Conservation (phyloP, 2,888 invertebrate genomes). For the Tribolium freemani region DNA sequence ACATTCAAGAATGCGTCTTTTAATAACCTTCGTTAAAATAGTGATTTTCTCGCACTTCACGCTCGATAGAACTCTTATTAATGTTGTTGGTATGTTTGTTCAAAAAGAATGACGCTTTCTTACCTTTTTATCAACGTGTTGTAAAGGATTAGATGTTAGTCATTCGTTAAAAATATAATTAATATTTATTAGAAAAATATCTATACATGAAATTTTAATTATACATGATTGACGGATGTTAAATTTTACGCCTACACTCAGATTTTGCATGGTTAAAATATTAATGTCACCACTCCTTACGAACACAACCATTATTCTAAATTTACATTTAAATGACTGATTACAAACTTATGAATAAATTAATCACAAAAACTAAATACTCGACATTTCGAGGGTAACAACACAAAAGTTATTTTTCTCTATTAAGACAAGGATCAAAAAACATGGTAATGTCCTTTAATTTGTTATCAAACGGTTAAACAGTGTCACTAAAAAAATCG, state of each 20-base stretch:
- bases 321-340: neutral
- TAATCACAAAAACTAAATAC: neutral
- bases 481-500: too few species aligned
- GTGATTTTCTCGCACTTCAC: neutral
- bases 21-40: neutral
- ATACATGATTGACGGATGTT: neutral
- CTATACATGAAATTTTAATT: neutral
- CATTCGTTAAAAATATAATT: neutral
- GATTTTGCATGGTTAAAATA: neutral
- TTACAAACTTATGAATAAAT: neutral
- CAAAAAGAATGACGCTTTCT: neutral
- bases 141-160: neutral
- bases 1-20: conserved; percentile 14
- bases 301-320: neutral
- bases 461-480: too few species aligned
- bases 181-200: neutral
- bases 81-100: neutral
- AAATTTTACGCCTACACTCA: neutral
- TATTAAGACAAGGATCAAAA: too few species aligned
- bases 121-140: neutral
- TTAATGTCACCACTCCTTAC: neutral
- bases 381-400: too few species aligned
- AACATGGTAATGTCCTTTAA: too few species aligned
- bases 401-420: too few species aligned
- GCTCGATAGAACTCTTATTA: neutral